Base-by-base conservation (phyloP, 2,113 vertebrate species). In the Nothocercus nigrocapillus region DNA sequence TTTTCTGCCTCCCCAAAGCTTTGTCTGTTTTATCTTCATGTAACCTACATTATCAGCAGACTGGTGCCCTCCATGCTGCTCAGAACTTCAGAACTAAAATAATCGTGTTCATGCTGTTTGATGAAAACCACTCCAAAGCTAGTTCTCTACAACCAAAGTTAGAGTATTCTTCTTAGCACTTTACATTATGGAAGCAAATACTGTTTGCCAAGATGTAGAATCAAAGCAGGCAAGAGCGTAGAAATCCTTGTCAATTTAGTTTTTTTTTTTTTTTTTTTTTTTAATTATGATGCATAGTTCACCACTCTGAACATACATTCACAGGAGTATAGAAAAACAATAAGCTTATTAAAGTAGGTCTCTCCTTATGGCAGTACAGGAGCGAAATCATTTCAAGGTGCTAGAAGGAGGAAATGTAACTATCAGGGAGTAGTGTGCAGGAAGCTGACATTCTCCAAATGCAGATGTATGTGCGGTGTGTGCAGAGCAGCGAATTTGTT, bases 301-400 rank as follows among this genome's bases (percentile, higher is more conserved):
- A 53, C 38, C 22, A 8, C 82, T 85, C 75, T 82, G 32, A 51
- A n/a, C 47, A 28, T 62, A 16, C 0, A 0, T 73, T 81, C 15
- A 18, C 24, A 11, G 16, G 34, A 53, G 16, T 56, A 18, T 30
- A 75, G 18, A 53, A 56, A 34, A 62, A 8, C 17, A 18, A 56
- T 56, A 89, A 42, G 1, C 5, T 30, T 62, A 77, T 53, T 74
- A 62, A 70, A 27, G 18, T 16, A 40, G 16, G 13, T 59, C 9
- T 84, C 5, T 58, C 3, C 42, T 62, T 38, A 3, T 47, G 7
- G 38, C 25, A 67, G 44, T 59, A 16, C 4, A 7, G 13, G 47
- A 63, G 2, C 45, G 42, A 51, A 80, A 64, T 30, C 11, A 82
- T 62, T 69, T 40, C 58, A 88, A 47, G 32, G 34, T 20, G 7